A percentile compares a stretch with the other conserved stretches of the same genome.
Conservation (phyloP, 1,140 invertebrate species). For the Bombus impatiens region DNA sequence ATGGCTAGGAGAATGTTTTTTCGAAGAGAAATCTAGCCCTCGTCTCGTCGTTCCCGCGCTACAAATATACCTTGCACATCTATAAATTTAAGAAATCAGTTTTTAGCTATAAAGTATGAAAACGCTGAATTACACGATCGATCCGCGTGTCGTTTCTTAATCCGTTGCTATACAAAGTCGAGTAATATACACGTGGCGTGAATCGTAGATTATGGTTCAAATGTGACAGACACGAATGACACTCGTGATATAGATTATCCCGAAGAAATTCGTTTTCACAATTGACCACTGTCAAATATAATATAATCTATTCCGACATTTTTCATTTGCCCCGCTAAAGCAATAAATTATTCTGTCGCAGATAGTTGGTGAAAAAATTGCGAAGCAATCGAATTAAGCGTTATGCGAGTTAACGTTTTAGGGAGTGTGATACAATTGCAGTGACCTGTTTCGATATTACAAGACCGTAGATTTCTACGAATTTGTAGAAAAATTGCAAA, state of each 20-base stretch:
- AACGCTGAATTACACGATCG: background rate
- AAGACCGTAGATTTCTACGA: no score
- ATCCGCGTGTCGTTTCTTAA: background rate
- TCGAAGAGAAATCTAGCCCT: no score
- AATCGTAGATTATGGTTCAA: background rate
- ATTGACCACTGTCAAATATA: background rate
- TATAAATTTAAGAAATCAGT: no score
- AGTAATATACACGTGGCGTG: background rate
- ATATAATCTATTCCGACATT: background rate
- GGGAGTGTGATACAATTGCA: background rate
- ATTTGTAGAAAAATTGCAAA: no score
- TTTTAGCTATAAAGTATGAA: no score
- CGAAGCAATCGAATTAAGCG: no score
- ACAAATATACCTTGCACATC: no score
- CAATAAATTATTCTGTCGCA: background rate
- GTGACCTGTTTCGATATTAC: background rate
- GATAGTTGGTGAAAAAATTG: background rate
- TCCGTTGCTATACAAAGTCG: background rate
- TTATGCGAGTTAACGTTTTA: no score
- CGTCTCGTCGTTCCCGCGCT: no score
- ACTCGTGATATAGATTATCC: constrained; percentile 9
- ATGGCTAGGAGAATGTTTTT: no score
- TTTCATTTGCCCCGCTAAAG: no score
- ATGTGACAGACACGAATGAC: background rate
- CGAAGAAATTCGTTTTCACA: background rate